Conservation (phyloP, 2,888 invertebrate genomes). For the Malachius bipustulatus region DNA sequence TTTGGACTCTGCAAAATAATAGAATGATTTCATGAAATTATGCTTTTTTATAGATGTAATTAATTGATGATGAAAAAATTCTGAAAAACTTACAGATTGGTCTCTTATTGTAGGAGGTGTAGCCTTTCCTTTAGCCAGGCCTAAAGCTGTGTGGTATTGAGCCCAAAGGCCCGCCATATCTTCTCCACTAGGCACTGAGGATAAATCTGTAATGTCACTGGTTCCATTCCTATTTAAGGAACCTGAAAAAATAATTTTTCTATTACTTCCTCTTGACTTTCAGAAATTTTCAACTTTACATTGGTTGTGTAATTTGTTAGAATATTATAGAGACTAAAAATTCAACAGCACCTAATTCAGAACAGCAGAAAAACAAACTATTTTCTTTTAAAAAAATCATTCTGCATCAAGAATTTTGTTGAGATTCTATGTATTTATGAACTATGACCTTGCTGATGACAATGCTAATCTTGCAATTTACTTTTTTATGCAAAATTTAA, state of each 20-base stretch:
- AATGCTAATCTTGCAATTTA: no score
- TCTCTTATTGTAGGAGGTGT: slow-evolving; percentile 47
- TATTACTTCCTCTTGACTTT: no score
- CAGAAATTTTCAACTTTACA: no score
- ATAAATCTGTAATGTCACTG: slow-evolving; percentile 38
- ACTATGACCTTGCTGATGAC: no score
- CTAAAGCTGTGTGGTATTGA: slow-evolving; percentile 69
- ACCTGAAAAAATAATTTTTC: slow-evolving; percentile 22
- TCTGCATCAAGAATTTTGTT: no score
- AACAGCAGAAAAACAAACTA: no score
- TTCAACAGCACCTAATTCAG: no score
- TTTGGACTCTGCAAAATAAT: slow-evolving; percentile 50
- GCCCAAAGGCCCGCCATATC: slow-evolving; percentile 80
- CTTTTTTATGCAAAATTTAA: no score
- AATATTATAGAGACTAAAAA: no score
- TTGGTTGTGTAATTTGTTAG: no score
- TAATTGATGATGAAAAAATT: not conserved
- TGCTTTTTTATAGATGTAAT: not conserved
- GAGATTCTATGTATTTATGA: no score
- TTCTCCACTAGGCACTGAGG: slow-evolving; percentile 44
- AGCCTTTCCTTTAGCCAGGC: slow-evolving; percentile 47
- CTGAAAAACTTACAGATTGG: slow-evolving; percentile 50
- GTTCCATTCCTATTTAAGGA: slow-evolving; percentile 35
- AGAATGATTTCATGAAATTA: not conserved
- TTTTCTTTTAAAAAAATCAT: no score